phyloP scores from a whole-genome alignment of 1,140 invertebrate genomes.

The Triops cancriformis region DNA sequence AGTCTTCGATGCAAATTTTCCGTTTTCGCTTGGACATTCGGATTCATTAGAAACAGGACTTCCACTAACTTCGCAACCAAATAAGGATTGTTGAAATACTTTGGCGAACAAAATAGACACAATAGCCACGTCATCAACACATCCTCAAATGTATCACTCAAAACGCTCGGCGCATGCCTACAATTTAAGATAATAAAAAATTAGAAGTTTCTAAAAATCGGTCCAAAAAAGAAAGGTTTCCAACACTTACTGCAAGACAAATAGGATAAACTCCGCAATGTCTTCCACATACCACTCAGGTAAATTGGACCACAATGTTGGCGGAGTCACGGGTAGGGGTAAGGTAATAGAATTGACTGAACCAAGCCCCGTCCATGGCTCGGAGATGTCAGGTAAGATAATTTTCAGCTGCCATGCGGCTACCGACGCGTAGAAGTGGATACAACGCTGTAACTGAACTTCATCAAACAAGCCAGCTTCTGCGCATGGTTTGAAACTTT shows the following conservation, averaged over 20 bases:
- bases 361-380: constrained; percentile 28
- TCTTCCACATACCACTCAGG: constrained; percentile 94
- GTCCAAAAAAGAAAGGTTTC: constrained; percentile 20
- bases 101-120: constrained; percentile 76
- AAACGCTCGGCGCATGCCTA: constrained; percentile 65
- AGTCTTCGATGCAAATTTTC: constrained; percentile 53
- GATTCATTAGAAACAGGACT: constrained; percentile 85
- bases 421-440: constrained; percentile 78
- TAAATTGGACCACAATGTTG: constrained; percentile 71
- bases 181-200: constrained; percentile 36
- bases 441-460: constrained; percentile 61
- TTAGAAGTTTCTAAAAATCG: constrained; percentile 16
- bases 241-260: constrained; percentile 79
- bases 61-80: constrained; percentile 89
- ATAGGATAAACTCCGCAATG: constrained; percentile 87
- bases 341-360: constrained; percentile 38
- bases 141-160: constrained; percentile 68
- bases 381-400: constrained; percentile 45
- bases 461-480: constrained; percentile 79
- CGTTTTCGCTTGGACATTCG: constrained; percentile 58
- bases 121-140: constrained; percentile 79
- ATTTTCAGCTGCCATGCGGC: constrained; percentile 64
- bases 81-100: constrained; percentile 91
- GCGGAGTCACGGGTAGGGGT: constrained; percentile 50
- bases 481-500: constrained; percentile 65